phyloP scores from a whole-genome alignment of 2,113 vertebrate species.

The Bettongia penicillata region DNA sequence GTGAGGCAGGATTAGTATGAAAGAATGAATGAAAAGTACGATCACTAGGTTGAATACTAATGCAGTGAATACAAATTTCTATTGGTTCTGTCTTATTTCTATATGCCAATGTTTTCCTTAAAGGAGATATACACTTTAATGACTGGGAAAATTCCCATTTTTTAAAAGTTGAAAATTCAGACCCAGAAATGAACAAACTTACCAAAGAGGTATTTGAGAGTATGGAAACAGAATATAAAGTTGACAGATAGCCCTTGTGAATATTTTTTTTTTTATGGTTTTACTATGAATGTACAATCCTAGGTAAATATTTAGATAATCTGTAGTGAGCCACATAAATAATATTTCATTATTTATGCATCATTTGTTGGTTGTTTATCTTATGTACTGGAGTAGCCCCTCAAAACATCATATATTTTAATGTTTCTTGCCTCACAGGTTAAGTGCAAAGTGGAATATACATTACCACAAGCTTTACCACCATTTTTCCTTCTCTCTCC shows the following conservation, averaged over 20 bases:
- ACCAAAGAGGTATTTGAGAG: neutral
- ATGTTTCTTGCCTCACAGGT: neutral
- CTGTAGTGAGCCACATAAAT: neutral
- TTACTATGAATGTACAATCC: neutral
- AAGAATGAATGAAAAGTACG: neutral
- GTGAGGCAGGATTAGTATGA: neutral
- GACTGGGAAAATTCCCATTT: neutral
- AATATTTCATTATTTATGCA: slow-evolving; percentile 9
- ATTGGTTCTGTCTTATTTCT: neutral
- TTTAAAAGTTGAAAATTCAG: slow-evolving; percentile 10
- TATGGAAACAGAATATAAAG: neutral
- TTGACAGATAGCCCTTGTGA: slow-evolving; percentile 1
- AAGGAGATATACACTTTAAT: slow-evolving; percentile 38
- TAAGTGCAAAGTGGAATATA: slow-evolving; percentile 2
- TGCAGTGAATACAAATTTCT: neutral
- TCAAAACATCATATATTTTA: slow-evolving; percentile 31
- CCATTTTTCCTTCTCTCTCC: neutral
- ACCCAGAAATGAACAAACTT: neutral
- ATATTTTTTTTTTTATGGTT: neutral
- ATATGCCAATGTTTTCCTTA: slow-evolving; percentile 5
- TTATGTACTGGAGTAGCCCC: neutral
- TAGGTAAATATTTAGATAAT: slow-evolving; percentile 27
- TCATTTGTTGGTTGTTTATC: slow-evolving; percentile 9
- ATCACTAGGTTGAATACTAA: neutral
- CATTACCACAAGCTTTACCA: neutral